Evolutionary conservation across 2,888 invertebrate species (phyloP).

Genomic region (Syrphus vitripennis): DNA sequence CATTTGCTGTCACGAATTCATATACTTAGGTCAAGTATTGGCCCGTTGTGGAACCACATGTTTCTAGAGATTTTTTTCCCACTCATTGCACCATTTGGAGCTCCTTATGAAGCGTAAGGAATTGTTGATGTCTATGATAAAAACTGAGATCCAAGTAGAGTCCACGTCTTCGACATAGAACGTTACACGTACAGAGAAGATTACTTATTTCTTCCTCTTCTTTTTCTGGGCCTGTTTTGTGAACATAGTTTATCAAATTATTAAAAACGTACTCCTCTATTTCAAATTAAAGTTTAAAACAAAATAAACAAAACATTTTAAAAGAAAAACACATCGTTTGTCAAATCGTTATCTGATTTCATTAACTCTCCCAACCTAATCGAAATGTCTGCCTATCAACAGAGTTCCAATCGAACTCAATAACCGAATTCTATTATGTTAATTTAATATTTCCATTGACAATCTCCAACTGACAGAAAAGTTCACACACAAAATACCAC

Average conservation of each 20-base stretch:
- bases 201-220: no score
- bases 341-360: neutral
- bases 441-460: conserved; percentile 1
- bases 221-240: no score
- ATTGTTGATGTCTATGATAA: no score
- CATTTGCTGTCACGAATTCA: no score
- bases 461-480: neutral
- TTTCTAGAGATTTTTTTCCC: no score
- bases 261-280: neutral
- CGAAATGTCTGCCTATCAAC: conserved; percentile 12
- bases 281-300: neutral
- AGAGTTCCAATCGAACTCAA: neutral
- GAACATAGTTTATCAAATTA: neutral
- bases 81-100: no score
- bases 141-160: no score
- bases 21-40: no score
- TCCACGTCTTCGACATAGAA: no score
- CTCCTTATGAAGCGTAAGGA: no score
- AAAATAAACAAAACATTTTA: neutral
- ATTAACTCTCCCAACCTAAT: conserved; percentile 5
- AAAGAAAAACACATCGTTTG: neutral
- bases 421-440: neutral
- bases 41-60: no score
- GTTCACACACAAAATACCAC: neutral
- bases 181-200: no score